These are phyloP conservation scores for Bombus ignitus DNA, from an alignment of 1,140 invertebrate species.

Conservation along the genomic window DNA sequence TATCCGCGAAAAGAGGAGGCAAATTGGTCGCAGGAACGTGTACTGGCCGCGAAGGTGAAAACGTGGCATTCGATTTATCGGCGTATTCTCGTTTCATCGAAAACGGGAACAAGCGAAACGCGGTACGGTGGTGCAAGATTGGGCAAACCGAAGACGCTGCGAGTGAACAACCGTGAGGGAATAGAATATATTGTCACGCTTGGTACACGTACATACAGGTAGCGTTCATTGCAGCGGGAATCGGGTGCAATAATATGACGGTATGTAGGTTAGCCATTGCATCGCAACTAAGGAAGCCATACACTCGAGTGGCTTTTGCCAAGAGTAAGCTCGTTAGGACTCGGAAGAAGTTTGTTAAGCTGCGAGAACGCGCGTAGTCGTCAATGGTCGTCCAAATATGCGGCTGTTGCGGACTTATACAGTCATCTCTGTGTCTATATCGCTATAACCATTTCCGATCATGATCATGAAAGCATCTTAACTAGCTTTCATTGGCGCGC, in stretches of 20 bases:
- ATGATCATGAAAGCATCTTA: neutral
- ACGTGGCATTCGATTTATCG: neutral
- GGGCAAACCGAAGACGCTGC: neutral
- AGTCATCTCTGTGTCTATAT: neutral
- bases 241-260: conserved; percentile 56
- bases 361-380: conserved; percentile 32
- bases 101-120: neutral
- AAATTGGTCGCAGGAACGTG: neutral
- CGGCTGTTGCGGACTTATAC: conserved; percentile 2
- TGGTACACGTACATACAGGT: neutral
- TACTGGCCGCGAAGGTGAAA: neutral
- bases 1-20: neutral
- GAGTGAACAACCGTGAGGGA: neutral
- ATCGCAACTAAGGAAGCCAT: conserved; percentile 64
- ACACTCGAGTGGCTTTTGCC: conserved; percentile 63
- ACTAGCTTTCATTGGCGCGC: neutral
- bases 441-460: neutral
- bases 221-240: neutral
- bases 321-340: conserved; percentile 70
- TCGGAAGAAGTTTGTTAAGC: conserved; percentile 70
- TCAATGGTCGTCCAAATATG: conserved; percentile 30
- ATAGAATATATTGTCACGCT: neutral
- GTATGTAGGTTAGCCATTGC: conserved; percentile 70
- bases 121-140: neutral
- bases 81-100: neutral